phyloP scores from a whole-genome alignment of 2,888 invertebrate species.

The Athalia cordata region DNA sequence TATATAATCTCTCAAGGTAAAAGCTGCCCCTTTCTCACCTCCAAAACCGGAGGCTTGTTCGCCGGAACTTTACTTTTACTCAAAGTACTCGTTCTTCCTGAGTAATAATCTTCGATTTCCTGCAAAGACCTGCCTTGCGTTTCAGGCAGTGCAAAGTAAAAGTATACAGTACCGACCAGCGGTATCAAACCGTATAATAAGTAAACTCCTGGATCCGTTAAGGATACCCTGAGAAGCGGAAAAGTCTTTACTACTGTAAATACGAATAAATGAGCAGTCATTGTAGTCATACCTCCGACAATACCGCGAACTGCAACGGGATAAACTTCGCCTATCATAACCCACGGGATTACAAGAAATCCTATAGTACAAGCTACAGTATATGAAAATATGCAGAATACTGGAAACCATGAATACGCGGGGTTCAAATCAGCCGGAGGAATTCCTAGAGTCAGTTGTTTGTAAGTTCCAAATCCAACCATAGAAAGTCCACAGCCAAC shows the following conservation, averaged over 20 bases:
- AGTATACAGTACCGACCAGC: slow-evolving; percentile 77
- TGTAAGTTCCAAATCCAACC: slow-evolving; percentile 78
- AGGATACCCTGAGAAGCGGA: slow-evolving; percentile 74
- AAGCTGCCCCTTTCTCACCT: slow-evolving; percentile 63
- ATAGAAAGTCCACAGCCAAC: slow-evolving; percentile 80
- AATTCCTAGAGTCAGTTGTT: slow-evolving; percentile 56
- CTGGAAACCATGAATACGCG: slow-evolving; percentile 78
- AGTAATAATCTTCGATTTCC: slow-evolving; percentile 84
- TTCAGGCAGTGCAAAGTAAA: slow-evolving; percentile 80
- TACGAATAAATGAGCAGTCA: slow-evolving; percentile 79
- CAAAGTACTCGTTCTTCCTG: slow-evolving; percentile 77
- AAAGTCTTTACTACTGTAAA: slow-evolving; percentile 83
- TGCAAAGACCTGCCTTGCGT: slow-evolving; percentile 82
- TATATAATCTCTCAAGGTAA: slow-evolving; percentile 57
- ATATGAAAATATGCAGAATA: slow-evolving; percentile 78
- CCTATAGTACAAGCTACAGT: slow-evolving; percentile 80
- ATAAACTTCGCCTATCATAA: slow-evolving; percentile 85
- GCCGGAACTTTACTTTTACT: slow-evolving; percentile 63
- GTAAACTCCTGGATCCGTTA: slow-evolving; percentile 79
- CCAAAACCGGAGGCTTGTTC: slow-evolving; percentile 61
- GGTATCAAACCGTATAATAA: slow-evolving; percentile 79
- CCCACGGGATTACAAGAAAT: slow-evolving; percentile 82
- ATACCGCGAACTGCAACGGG: slow-evolving; percentile 81
- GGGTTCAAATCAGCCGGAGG: slow-evolving; percentile 48
- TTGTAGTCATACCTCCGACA: slow-evolving; percentile 81